phyloP scores from a whole-genome alignment of 2,113 vertebrate genomes.

The Charina bottae region DNA sequence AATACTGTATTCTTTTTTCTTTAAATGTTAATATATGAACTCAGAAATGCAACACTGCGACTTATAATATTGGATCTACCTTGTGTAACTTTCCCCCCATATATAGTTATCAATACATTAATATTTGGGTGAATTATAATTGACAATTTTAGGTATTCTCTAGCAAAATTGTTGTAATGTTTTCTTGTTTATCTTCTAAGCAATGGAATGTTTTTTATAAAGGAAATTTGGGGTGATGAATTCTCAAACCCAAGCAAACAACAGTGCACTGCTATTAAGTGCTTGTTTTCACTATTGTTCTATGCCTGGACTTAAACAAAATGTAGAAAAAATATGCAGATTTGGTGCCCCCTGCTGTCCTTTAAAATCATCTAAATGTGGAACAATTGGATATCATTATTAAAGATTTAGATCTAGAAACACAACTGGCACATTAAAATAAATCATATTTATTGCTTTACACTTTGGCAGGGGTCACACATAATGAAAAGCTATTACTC shows the following conservation, averaged over 20 bases:
- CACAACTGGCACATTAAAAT: not conserved
- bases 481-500: not conserved
- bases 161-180: not conserved
- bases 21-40: accelerated
- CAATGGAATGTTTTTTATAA: not conserved
- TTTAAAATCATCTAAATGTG: constrained; percentile 1
- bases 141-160: not conserved
- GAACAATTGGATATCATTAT: not conserved
- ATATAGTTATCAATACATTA: not conserved
- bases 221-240: not conserved
- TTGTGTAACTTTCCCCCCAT: not conserved
- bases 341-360: constrained; percentile 78
- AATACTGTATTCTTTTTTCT: not conserved
- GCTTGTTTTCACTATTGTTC: not conserved
- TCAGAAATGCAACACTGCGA: not conserved
- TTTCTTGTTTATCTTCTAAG: not conserved
- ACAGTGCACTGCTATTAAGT: not conserved
- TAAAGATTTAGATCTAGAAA: constrained; percentile 1
- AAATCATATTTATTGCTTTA: not conserved
- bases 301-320: not conserved
- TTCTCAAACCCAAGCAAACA: not conserved
- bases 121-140: not conserved
- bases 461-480: not conserved
- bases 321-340: constrained; percentile 56
- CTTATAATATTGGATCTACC: not conserved